These are phyloP conservation scores for Brachionus plicatilis DNA, from an alignment of 1,140 invertebrate species.

Conservation along the genomic window DNA sequence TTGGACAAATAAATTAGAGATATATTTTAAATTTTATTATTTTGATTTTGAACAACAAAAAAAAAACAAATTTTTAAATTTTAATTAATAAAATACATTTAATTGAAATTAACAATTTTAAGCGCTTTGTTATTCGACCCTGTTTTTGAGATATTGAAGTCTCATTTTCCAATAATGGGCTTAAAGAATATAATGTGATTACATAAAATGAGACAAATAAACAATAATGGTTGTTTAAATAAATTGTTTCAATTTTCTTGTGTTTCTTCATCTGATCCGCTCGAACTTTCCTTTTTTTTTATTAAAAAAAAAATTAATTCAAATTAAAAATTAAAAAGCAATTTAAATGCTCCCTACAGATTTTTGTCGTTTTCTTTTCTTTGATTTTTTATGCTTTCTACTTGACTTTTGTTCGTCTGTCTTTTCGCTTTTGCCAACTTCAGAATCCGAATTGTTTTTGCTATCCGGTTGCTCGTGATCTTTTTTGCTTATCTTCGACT, in stretches of 20 bases:
- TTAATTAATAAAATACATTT: background rate
- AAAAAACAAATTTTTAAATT: background rate
- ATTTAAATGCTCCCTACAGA: background rate
- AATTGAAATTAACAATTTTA: background rate
- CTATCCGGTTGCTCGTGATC: background rate
- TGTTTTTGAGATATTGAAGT: background rate
- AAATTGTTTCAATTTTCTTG: slow-evolving; percentile 11
- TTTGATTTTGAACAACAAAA: background rate
- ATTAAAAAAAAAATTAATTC: background rate
- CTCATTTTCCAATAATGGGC: background rate
- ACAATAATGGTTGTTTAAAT: background rate
- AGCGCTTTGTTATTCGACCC: background rate
- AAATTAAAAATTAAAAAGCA: background rate
- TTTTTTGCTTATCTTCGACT: background rate
- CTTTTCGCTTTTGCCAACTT: background rate
- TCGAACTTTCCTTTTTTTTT: background rate
- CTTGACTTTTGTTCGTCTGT: background rate
- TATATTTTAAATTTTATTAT: background rate
- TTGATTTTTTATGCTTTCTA: slow-evolving; percentile 37
- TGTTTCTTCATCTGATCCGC: slow-evolving; percentile 10
- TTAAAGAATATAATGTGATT: background rate
- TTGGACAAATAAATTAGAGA: background rate
- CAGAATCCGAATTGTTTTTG: background rate
- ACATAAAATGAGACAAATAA: background rate
- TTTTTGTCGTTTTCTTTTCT: slow-evolving; percentile 31